Evolutionary conservation across 2,113 vertebrate species (phyloP).

Genomic region (Dasyornis broadbenti): DNA sequence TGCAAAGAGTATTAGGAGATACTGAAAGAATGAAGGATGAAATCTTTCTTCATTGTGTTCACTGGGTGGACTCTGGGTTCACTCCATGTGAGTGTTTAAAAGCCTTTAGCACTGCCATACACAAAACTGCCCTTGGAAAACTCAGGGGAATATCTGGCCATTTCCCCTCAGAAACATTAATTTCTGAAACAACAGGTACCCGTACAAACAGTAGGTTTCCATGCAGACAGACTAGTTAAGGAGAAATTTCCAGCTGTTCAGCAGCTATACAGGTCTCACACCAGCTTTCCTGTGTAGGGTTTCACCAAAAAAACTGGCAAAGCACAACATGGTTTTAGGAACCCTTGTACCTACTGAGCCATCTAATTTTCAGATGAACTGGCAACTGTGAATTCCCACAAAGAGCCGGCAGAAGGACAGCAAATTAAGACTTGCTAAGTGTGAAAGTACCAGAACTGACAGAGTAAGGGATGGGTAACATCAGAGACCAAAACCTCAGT

Average conservation of each 20-base stretch:
- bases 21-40: conserved; percentile 3
- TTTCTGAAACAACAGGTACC: neutral
- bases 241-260: neutral
- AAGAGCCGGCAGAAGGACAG: neutral
- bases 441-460: neutral
- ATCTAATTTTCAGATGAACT: neutral
- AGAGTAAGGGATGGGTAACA: neutral
- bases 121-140: neutral
- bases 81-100: neutral
- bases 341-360: neutral
- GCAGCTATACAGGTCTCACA: neutral
- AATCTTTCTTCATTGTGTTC: neutral
- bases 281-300: neutral
- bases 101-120: neutral
- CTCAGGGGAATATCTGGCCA: neutral
- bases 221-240: neutral
- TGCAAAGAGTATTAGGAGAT: conserved; percentile 8
- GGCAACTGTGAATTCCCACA: neutral
- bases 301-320: neutral
- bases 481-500: neutral
- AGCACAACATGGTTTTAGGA: neutral
- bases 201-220: neutral
- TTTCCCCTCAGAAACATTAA: neutral
- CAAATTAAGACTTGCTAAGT: neutral
- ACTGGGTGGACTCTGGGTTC: neutral